phyloP scores from a whole-genome alignment of 2,888 invertebrate genomes.

The Eulithis prunata region DNA sequence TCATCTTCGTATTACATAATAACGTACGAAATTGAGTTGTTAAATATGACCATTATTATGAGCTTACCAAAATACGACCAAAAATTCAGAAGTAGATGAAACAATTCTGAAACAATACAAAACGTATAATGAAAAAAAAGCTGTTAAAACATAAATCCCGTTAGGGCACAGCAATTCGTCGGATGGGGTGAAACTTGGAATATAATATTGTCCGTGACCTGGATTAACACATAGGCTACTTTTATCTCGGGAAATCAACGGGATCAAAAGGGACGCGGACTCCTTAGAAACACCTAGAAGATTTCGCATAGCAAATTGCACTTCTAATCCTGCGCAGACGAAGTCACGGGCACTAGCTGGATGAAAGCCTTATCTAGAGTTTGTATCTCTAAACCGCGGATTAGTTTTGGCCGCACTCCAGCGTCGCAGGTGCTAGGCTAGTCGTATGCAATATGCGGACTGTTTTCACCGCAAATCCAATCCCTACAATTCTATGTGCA shows the following conservation, averaged over 20 bases:
- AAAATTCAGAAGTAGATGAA: neutral
- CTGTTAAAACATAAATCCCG: too few species aligned
- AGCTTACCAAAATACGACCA: neutral
- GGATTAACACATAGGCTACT: too few species aligned
- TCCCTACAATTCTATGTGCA: slow-evolving; percentile 4
- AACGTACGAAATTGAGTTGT: neutral
- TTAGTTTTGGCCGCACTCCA: slow-evolving; percentile 38
- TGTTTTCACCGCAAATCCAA: slow-evolving; percentile 21
- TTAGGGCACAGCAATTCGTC: too few species aligned
- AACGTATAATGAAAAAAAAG: neutral
- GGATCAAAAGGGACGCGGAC: too few species aligned
- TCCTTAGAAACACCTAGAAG: too few species aligned
- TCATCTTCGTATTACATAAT: neutral
- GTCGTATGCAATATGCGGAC: slow-evolving; percentile 34
- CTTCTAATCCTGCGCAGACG: too few species aligned
- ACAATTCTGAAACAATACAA: slow-evolving; percentile 21
- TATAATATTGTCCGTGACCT: too few species aligned
- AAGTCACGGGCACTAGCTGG: neutral
- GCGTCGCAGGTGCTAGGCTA: slow-evolving; percentile 35
- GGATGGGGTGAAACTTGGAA: too few species aligned
- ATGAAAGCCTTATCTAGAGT: slow-evolving; percentile 17
- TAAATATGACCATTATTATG: neutral
- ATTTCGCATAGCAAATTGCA: too few species aligned
- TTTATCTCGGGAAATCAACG: too few species aligned
- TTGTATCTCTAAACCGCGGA: slow-evolving; percentile 17